Evolutionary conservation across 2,888 invertebrate genomes (phyloP).

Genomic region (Scrobipalpa atriplicella): DNA sequence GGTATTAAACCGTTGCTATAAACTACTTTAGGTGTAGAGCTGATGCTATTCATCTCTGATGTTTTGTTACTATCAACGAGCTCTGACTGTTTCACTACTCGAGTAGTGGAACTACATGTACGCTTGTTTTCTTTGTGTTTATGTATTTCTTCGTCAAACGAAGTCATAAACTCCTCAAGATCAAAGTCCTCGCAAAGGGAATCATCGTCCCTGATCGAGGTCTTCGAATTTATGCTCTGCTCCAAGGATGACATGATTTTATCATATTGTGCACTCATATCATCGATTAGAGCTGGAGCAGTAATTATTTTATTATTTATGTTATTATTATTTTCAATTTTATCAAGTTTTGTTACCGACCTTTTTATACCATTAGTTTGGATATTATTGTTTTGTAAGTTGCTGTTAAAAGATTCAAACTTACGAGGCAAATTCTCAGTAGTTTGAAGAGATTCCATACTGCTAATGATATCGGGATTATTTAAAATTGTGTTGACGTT

Average conservation of each 20-base stretch:
- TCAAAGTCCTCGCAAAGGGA: constrained; percentile 84
- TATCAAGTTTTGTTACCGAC: constrained; percentile 47
- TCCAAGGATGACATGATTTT: constrained; percentile 80
- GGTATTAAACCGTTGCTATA: constrained; percentile 66
- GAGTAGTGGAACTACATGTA: constrained; percentile 76
- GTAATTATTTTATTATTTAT: constrained; percentile 51
- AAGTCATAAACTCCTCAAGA: constrained; percentile 86
- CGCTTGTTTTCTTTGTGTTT: constrained; percentile 74
- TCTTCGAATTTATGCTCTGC: constrained; percentile 74
- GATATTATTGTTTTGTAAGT: constrained; percentile 51
- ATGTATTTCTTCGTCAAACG: constrained; percentile 85
- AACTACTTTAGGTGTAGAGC: constrained; percentile 64
- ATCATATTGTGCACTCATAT: constrained; percentile 76
- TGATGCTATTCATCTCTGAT: constrained; percentile 62
- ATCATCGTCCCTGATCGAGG: constrained; percentile 74
- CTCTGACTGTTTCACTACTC: constrained; percentile 69
- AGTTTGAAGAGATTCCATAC: constrained; percentile 77
- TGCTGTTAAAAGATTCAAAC: constrained; percentile 72
- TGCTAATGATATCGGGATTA: constrained; percentile 78
- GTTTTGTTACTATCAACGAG: constrained; percentile 61
- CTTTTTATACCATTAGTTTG: constrained; percentile 54
- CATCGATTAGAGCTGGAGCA: constrained; percentile 60
- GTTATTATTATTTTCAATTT: constrained; percentile 54
- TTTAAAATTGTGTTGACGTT: constrained; percentile 78
- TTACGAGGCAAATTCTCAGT: constrained; percentile 77